These are phyloP conservation scores for Ictidomys tridecemlineatus DNA, from an alignment of 2,113 vertebrate species.

Conservation along the genomic window DNA sequence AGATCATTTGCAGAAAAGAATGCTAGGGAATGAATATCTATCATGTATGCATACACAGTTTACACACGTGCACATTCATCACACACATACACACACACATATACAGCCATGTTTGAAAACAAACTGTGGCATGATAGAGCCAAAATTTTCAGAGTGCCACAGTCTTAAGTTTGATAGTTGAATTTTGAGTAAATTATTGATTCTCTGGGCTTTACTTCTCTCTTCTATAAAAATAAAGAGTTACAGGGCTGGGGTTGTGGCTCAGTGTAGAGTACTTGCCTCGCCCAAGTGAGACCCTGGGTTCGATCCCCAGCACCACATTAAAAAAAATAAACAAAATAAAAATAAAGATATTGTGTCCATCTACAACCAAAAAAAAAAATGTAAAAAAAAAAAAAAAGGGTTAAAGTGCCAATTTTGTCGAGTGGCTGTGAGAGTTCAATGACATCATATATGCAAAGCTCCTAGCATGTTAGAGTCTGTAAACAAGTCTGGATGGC, in stretches of 20 bases:
- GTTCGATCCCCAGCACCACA: too few species aligned
- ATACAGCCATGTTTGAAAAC: not conserved
- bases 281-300: too few species aligned
- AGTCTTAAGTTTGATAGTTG: not conserved
- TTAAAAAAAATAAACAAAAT: too few species aligned
- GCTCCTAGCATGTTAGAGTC: not conserved
- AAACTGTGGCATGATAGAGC: not conserved
- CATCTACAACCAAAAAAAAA: too few species aligned
- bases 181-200: not conserved
- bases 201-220: not conserved
- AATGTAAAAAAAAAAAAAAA: not conserved
- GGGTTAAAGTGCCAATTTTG: not conserved
- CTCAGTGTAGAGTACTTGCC: too few species aligned
- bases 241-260: too few species aligned
- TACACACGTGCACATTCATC: too few species aligned
- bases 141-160: not conserved
- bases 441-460: not conserved
- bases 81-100: not conserved
- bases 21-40: not conserved
- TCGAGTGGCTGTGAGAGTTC: not conserved
- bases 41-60: not conserved
- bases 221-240: not conserved
- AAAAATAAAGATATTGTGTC: too few species aligned
- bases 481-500: too few species aligned
- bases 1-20: slow-evolving; percentile 37